Evolutionary conservation across 1,140 invertebrate species (phyloP).

Genomic region (Thalassaphorura encarpata): DNA sequence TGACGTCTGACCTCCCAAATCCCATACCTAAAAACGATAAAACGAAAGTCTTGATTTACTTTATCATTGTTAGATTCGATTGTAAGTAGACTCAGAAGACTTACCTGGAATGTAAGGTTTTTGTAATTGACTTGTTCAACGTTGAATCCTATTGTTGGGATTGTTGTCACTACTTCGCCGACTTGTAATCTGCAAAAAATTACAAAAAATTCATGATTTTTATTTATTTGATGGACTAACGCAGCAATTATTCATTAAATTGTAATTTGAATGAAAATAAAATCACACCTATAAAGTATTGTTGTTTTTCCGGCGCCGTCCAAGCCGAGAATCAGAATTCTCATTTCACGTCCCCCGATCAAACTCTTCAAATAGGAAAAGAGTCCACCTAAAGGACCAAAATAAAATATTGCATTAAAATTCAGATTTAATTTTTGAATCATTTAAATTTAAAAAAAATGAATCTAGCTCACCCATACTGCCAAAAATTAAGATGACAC

Average conservation of each 20-base stretch:
- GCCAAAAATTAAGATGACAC: background rate
- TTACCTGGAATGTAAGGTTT: constrained; percentile 85
- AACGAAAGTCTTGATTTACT: no score
- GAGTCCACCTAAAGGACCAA: constrained; percentile 65
- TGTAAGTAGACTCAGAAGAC: constrained; percentile 2
- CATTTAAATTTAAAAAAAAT: background rate
- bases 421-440: background rate
- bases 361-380: constrained; percentile 90
- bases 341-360: constrained; percentile 87
- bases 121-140: constrained; percentile 95
- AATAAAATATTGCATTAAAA: background rate
- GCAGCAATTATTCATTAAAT: no score
- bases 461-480: constrained; percentile 9
- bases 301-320: constrained; percentile 94
- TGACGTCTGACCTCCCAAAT: constrained; percentile 92
- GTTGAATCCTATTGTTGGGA: constrained; percentile 97
- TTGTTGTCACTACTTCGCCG: constrained; percentile 99
- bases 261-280: no score
- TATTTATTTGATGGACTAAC: no score
- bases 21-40: background rate
- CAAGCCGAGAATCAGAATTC: constrained; percentile 82
- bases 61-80: no score
- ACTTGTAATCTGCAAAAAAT: constrained; percentile 72
- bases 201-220: background rate
- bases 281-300: constrained; percentile 75